A percentile compares a stretch with the other conserved stretches of the same genome.
These are phyloP conservation scores for Odontomachus brunneus DNA, from an alignment of 1,140 invertebrate genomes.

Conservation along the genomic window DNA sequence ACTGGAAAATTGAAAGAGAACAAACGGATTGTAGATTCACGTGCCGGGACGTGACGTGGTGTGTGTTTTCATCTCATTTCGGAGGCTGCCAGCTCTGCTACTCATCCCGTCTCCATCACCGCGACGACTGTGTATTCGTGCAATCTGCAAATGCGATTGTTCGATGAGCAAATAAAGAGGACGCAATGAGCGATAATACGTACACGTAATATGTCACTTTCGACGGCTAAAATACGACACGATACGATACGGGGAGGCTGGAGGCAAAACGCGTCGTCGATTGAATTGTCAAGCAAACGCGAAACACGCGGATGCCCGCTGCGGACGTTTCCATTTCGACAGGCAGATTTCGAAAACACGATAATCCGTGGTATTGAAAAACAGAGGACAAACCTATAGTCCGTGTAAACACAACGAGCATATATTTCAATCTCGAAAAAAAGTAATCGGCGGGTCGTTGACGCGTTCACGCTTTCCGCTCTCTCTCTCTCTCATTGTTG, in stretches of 20 bases:
- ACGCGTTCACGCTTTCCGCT: conserved; percentile 12
- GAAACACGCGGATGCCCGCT: background rate
- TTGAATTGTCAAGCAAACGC: conserved; percentile 1
- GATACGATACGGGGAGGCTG: background rate
- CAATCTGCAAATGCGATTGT: too few species aligned
- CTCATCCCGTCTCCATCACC: background rate
- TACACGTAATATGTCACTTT: conserved; percentile 9
- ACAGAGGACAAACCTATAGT: background rate
- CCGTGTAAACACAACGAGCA: background rate
- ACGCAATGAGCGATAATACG: background rate
- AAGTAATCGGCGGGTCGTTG: background rate
- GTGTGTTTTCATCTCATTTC: conserved; percentile 22
- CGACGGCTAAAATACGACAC: background rate
- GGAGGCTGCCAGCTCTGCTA: background rate
- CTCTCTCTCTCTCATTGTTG: background rate
- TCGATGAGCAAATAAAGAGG: background rate
- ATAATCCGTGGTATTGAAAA: conserved; percentile 6
- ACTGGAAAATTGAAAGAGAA: background rate
- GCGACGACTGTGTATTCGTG: background rate
- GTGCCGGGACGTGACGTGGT: background rate
- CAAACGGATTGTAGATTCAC: background rate
- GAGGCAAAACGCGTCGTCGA: background rate
- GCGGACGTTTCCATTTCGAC: conserved; percentile 2
- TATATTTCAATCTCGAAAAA: background rate
- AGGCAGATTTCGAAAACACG: background rate